Evolutionary conservation across 2,797 vertebrate genomes (phyloP), one percentile per base, ranked within the genome.

Genomic region (Phaenicophaeus curvirostris): DNA sequence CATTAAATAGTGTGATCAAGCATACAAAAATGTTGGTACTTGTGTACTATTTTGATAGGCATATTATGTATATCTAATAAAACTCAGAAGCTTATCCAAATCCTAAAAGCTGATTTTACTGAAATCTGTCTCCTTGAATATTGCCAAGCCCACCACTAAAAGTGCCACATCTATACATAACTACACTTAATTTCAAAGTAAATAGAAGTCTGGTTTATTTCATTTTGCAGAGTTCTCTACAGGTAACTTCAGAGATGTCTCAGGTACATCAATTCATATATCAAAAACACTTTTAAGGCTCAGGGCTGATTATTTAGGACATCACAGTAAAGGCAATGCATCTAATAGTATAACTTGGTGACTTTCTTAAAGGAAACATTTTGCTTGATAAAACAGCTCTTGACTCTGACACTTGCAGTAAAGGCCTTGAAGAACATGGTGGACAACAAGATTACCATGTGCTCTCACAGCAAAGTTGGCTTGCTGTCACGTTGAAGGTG

Each of bases 141-240:
- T 37, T 53, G 28, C 51, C 51, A 53, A 28, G 51, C 27, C 27
- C 51, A 53, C 27, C 14, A 28, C 27, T 53, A 53, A 53, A 53
- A 53, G 28, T 28, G 51, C 51, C 51, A 28, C 15, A 53, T 28
- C 27, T 28, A 53, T 28, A 28, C 15, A 28, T 28, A 53, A 28
- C 27, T 28, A 53, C 27, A 53, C 51, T 28, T 53, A 28, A 53
- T 53, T 53, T 95, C 94, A 96, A 97, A 94, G 71, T 54, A 96
- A 96, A 96, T 13, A 94, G 39, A 94, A 89, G 87, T 85, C 91
- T 96, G 87, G 57, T 94, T 94, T 96, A 27, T 92, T 96, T 96
- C 80, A 91, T 85, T 94, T 90, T 74, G 27, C 55, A 95, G 89
- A 94, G 77, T 65, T 93, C 87, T 92, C 69, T 67, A 85, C 57